These are phyloP conservation scores for Campylorhamphus procurvoides DNA, from an alignment of 2,113 vertebrate species.

Conservation along the genomic window DNA sequence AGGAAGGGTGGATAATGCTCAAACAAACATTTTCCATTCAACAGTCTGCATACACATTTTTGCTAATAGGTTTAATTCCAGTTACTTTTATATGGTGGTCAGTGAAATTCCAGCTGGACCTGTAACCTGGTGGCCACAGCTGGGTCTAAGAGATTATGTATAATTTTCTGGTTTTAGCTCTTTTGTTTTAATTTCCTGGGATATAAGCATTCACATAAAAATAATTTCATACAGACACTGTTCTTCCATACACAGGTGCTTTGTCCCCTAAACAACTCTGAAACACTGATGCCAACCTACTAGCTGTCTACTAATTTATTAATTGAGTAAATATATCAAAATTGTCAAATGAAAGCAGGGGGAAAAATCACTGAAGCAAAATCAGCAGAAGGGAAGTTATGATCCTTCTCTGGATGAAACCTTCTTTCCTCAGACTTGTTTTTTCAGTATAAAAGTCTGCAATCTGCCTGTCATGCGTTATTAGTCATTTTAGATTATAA, in stretches of 20 bases:
- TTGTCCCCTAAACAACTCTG: background rate
- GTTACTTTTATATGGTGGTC: background rate
- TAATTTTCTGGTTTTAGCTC: background rate
- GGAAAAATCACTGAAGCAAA: background rate
- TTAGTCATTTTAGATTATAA: constrained; percentile 17
- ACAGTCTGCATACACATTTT: background rate
- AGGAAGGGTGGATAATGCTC: background rate
- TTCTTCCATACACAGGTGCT: background rate
- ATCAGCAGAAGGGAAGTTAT: constrained; percentile 12
- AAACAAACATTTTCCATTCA: background rate
- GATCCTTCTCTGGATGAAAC: background rate
- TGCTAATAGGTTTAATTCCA: background rate
- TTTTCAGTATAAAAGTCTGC: constrained; percentile 12
- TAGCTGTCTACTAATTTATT: background rate
- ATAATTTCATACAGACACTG: background rate
- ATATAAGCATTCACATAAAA: background rate
- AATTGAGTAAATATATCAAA: background rate
- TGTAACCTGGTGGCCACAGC: rapidly evolving
- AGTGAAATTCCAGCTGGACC: background rate
- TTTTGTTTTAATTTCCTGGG: background rate
- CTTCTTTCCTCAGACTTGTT: background rate
- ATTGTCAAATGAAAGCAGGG: background rate
- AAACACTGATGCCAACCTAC: background rate
- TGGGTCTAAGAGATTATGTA: background rate
- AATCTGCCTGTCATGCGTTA: background rate